These are phyloP conservation scores for Haemorhous mexicanus DNA, from an alignment of 2,113 vertebrate species.

Conservation along the genomic window DNA sequence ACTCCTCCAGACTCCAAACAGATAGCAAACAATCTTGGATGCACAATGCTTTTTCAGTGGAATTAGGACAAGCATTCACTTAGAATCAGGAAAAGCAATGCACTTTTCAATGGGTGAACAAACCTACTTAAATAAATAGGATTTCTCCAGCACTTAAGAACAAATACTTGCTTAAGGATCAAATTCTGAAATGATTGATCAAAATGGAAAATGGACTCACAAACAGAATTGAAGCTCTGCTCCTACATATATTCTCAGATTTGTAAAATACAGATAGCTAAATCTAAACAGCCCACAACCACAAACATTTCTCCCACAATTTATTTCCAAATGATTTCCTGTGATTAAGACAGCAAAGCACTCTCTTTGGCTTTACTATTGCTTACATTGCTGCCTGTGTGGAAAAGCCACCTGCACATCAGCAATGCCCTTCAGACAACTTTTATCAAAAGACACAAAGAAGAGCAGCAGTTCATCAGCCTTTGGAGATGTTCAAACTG, in stretches of 20 bases:
- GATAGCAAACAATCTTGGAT: background rate
- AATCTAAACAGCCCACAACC: background rate
- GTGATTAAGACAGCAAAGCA: background rate
- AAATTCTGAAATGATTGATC: background rate
- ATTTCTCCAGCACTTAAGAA: background rate
- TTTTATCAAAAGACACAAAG: background rate
- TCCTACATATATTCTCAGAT: background rate
- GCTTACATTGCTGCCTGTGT: background rate
- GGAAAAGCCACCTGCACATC: background rate
- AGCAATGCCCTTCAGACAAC: background rate
- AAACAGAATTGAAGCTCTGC: background rate
- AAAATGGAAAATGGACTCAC: background rate
- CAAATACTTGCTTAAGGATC: background rate
- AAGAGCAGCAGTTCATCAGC: background rate
- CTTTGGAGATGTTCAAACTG: background rate
- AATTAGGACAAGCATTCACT: background rate
- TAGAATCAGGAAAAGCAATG: background rate
- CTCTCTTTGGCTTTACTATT: background rate
- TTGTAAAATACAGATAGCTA: background rate
- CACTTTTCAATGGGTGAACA: background rate
- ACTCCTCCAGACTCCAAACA: background rate
- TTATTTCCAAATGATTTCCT: background rate
- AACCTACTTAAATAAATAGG: background rate
- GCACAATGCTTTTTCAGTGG: background rate
- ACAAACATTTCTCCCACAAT: background rate